Evolutionary conservation across 2,888 invertebrate genomes (phyloP).

Genomic region (Watsonalla binaria): DNA sequence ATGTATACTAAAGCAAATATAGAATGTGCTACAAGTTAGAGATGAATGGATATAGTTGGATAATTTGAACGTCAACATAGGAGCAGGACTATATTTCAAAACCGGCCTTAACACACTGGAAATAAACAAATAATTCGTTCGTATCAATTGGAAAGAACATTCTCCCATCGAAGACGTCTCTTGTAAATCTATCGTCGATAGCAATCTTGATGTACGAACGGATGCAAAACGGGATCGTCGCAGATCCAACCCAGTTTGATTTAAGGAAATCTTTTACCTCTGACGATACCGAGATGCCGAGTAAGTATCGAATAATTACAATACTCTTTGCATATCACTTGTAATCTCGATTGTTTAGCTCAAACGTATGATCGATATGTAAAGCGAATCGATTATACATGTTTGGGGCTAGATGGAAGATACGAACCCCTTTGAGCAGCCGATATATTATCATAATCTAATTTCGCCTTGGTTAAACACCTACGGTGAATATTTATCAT

Average conservation of each 20-base stretch:
- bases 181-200: constrained; percentile 77
- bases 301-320: constrained; percentile 43
- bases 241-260: constrained; percentile 54
- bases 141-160: constrained; percentile 53
- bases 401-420: constrained; percentile 13
- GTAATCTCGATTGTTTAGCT: constrained; percentile 60
- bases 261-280: constrained; percentile 59
- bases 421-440: constrained; percentile 2
- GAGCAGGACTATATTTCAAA: constrained; percentile 11
- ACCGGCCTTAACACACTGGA: constrained; percentile 34
- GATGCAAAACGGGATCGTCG: constrained; percentile 73
- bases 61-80: no score
- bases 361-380: constrained; percentile 42
- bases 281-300: constrained; percentile 27
- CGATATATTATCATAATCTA: constrained; percentile 30
- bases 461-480: constrained; percentile 37
- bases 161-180: constrained; percentile 60
- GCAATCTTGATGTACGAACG: constrained; percentile 77
- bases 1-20: no score
- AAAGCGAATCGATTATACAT: constrained; percentile 36
- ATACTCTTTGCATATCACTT: constrained; percentile 46
- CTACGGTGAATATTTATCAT: constrained; percentile 51
- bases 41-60: no score
- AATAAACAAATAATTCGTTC: constrained; percentile 62
- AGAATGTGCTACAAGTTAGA: no score